Conservation (phyloP, 2,797 vertebrate species). For the Strix occidentalis region DNA sequence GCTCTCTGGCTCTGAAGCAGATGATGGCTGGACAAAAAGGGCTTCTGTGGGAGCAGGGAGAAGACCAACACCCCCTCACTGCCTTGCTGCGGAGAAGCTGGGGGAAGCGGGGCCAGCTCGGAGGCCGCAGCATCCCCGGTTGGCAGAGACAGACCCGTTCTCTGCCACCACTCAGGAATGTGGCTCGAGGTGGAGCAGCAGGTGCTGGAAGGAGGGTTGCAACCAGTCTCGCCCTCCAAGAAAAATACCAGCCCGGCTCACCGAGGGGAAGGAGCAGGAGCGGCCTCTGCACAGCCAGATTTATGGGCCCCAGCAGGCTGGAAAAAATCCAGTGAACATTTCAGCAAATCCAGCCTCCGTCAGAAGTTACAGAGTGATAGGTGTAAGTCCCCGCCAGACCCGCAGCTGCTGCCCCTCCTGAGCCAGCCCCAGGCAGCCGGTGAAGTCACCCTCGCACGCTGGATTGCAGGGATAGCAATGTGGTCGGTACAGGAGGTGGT, state of each 20-base stretch:
- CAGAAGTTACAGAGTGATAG: conserved; percentile 57
- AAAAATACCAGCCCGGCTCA: conserved; percentile 58
- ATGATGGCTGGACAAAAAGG: background rate
- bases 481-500: background rate
- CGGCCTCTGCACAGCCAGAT: conserved; percentile 46
- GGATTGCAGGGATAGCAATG: background rate
- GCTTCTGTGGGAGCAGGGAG: background rate
- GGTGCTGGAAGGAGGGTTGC: conserved; percentile 51
- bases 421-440: background rate
- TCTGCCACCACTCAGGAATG: conserved; percentile 54
- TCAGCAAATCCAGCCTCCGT: conserved; percentile 52
- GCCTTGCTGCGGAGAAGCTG: background rate
- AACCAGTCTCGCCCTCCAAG: conserved; percentile 54
- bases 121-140: background rate
- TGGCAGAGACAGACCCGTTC: background rate
- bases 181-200: conserved; percentile 30
- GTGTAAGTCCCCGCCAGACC: conserved; percentile 1
- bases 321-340: conserved; percentile 62
- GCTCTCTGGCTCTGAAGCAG: background rate
- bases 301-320: conserved; percentile 56
- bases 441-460: conserved; percentile 51
- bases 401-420: conserved; percentile 25
- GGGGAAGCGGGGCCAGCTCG: background rate
- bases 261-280: conserved; percentile 36
- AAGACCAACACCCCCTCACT: background rate